Conservation (phyloP, 2,888 invertebrate species). For the Pterostichus niger region DNA sequence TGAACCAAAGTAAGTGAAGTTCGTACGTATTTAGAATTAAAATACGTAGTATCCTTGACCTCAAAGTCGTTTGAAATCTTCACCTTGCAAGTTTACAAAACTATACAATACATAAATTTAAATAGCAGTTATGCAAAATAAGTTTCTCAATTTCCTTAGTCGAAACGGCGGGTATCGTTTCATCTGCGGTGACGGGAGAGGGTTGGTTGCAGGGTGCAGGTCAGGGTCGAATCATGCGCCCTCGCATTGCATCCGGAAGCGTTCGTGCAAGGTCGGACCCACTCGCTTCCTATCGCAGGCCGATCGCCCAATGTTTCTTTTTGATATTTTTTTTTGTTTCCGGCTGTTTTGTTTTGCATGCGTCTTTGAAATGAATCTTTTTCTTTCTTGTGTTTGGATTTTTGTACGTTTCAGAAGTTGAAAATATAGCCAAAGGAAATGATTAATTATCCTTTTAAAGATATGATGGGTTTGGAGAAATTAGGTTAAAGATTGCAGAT, state of each 20-base stretch:
- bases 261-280: conserved; percentile 32
- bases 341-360: conserved; percentile 10
- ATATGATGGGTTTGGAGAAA: neutral
- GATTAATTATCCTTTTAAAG: conserved; percentile 3
- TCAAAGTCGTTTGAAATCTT: neutral
- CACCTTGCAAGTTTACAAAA: conserved; percentile 1
- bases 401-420: neutral
- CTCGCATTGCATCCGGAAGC: conserved; percentile 17
- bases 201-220: conserved; percentile 5
- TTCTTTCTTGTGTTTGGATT: neutral
- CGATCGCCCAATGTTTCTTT: conserved; percentile 36
- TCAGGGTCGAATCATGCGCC: conserved; percentile 39
- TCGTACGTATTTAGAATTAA: conserved; percentile 8
- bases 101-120: no score
- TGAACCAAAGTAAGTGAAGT: neutral
- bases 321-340: conserved; percentile 21
- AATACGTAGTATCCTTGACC: conserved; percentile 13
- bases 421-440: neutral
- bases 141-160: no score
- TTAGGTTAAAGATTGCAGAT: neutral
- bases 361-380: conserved; percentile 5
- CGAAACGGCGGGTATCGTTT: no score
- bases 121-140: no score
- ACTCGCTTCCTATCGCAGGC: neutral
- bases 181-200: no score